Base-by-base conservation (phyloP, 2,797 vertebrate genomes). In the Esox lucius region DNA sequence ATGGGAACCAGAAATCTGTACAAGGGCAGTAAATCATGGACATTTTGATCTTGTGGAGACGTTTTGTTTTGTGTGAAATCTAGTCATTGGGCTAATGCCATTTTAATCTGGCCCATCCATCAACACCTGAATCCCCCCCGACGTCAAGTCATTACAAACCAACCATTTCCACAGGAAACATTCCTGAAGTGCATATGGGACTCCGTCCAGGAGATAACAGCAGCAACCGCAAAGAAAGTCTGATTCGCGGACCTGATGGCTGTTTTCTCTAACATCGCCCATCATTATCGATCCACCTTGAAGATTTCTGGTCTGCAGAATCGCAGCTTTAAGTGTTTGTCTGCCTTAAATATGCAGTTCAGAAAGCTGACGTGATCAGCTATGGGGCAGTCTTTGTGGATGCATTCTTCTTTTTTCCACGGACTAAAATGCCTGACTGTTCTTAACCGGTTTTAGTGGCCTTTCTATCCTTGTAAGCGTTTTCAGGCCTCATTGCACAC, bases 401-500 rank as follows among this genome's bases (percentile, higher is more conserved):
- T 31, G 71, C 76, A 70, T 11, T 46, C 48, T 71, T 64, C 72
- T 75, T 56, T 39, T 19, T 62, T 61, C 64, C 64, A 0, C 33
- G 16, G 72, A 78, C 85, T 78, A 33, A n/a, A n/a, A 19, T n/a
- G 79, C 76, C 72, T 75, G 78, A 59, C 62, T 68, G 66, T 46
- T 74, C 31, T 86, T 88, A 85, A 79, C 81, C 82, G 85, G 87
- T 85, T 74, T 78, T 82, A 15, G 31, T 39, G 65, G 15, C 33
- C 33, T 67, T 33, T 67, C 33, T 19, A 35, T 33, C 33, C 31
- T 67, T 15, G 35, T 67, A n/a, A 67, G 87, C 51, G 64, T 72
- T 9, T 67, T 70, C 51, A 75, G 9, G 85, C 86, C 79, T 89
- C 88, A 85, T 87, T 89, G 83, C 76, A n/a, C 75, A 76, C 73